Evolutionary conservation across 2,113 vertebrate genomes (phyloP), one percentile per base, ranked within the genome.

Genomic region (Noturus placidus): DNA sequence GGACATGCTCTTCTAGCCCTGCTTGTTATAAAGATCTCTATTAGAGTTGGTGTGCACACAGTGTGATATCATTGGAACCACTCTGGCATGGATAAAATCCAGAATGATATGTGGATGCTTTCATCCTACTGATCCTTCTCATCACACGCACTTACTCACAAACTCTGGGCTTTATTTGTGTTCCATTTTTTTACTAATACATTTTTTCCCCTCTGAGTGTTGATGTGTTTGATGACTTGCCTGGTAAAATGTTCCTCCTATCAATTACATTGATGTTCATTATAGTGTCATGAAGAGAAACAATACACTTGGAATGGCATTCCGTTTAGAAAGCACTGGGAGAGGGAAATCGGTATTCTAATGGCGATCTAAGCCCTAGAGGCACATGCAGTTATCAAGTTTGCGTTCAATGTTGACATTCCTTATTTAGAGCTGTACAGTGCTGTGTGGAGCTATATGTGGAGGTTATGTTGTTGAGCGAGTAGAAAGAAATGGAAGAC

Each of bases 201-300:
- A 85, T 89, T 82, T 42, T 76, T 63, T 83, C 87, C 87, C 57
- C 14, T 30, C 59, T 65, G 7, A 33, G 33, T 59, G 59, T 82
- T 89, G 86, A 90, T 89, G 22, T 78, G 91, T 92, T 87, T 74
- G 82, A 59, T 77, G 88, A 83, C 77, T 90, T 74, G 72, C 88
- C 89, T 89, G 50, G 77, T 3, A 67, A 70, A 81, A 84, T 87
- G 88, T 76, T 77, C 88, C 79, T 77, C 88, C 79, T 80, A 82
- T 79, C 80, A 86, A 91, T 94, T 93, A 95, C 89, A 87, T 33
- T 90, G 92, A 93, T 94, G 92, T 90, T 83, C 91, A 80, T 90
- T 79, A 86, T 83, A 63, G 89, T 92, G 88, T 65, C 90, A 82
- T 56, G 50, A 42, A 74, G 56, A 89, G 30, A 84, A 46, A 80